phyloP scores from a whole-genome alignment of 2,888 invertebrate genomes.

The Euzophera pinguis region DNA sequence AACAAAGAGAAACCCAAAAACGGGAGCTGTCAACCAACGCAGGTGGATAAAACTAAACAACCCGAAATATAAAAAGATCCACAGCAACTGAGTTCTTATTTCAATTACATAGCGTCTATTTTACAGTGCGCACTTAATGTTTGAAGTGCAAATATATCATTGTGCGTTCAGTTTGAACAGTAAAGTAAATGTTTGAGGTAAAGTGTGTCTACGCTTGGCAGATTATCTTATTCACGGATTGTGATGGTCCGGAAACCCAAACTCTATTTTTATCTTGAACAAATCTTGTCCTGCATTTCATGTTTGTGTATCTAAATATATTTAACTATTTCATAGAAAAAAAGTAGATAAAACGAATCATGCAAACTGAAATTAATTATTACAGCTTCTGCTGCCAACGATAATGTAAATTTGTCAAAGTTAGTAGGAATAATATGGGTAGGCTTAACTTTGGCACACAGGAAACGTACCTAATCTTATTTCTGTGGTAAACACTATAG shows the following conservation, averaged over 20 bases:
- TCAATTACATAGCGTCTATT: slow-evolving; percentile 1
- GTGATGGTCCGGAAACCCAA: slow-evolving; percentile 37
- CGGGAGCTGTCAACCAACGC: slow-evolving; percentile 56
- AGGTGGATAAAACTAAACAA: slow-evolving; percentile 17
- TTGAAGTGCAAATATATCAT: slow-evolving; percentile 27
- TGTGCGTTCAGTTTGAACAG: slow-evolving; percentile 54
- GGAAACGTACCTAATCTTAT: too few relatives aligned
- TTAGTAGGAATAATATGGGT: too few relatives aligned
- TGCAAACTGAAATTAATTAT: too few relatives aligned
- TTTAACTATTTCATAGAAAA: too few relatives aligned
- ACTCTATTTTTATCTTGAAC: slow-evolving; percentile 17
- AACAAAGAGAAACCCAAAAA: slow-evolving; percentile 55
- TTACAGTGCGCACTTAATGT: slow-evolving; percentile 3
- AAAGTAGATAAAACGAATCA: too few relatives aligned
- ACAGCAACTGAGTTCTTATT: slow-evolving; percentile 25
- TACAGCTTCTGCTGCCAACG: too few relatives aligned
- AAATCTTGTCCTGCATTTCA: slow-evolving; percentile 1
- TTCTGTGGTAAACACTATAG: too few relatives aligned
- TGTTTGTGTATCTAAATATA: background rate
- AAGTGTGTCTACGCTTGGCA: slow-evolving; percentile 36
- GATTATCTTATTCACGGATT: slow-evolving; percentile 53
- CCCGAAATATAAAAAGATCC: background rate
- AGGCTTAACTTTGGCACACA: too few relatives aligned
- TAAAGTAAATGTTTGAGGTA: slow-evolving; percentile 62
- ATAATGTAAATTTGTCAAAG: too few relatives aligned